phyloP scores from a whole-genome alignment of 2,113 vertebrate genomes.

The Cryptoleucopteryx plumbea region DNA sequence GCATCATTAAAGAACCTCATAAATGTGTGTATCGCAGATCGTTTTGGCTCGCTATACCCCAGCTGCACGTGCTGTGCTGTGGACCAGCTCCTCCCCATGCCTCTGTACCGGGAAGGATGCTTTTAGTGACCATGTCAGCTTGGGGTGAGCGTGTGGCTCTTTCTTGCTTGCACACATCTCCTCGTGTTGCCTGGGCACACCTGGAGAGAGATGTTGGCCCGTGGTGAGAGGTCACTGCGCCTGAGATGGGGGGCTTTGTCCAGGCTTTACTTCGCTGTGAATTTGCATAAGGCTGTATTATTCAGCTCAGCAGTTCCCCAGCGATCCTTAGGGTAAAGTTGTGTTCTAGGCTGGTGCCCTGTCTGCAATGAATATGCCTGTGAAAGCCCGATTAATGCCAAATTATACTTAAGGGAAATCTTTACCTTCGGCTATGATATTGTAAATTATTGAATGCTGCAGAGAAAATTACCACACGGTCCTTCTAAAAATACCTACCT shows the following conservation, averaged over 20 bases:
- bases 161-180: neutral
- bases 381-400: conserved; percentile 59
- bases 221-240: neutral
- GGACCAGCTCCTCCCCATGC: neutral
- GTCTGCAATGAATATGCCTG: conserved; percentile 55
- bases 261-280: neutral
- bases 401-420: conserved; percentile 61
- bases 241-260: neutral
- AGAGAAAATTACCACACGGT: neutral
- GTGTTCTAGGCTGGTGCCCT: conserved; percentile 45
- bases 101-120: neutral
- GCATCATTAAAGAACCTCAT: neutral
- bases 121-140: neutral
- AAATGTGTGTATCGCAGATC: neutral
- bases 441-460: conserved; percentile 49
- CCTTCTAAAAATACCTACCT: conserved; percentile 49
- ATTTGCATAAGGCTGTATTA: conserved; percentile 45
- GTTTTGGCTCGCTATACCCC: neutral
- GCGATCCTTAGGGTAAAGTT: conserved; percentile 5
- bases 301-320: conserved; percentile 31
- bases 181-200: neutral
- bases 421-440: conserved; percentile 43
- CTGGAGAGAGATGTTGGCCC: neutral
- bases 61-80: neutral
- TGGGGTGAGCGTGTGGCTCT: neutral